Evolutionary conservation across 2,797 vertebrate genomes (phyloP).

Genomic region (Sebastes cheni): DNA sequence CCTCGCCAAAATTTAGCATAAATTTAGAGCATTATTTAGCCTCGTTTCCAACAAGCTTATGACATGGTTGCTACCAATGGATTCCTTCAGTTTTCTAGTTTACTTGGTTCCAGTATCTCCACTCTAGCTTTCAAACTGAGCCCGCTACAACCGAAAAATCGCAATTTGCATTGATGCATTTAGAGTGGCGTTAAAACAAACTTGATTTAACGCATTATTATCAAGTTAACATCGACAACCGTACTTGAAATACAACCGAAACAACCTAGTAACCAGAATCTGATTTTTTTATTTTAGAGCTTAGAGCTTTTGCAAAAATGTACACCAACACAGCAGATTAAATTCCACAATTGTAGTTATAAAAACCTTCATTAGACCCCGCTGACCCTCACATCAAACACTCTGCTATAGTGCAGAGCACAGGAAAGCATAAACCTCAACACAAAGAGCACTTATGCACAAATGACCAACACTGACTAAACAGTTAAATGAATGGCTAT

Average conservation of each 20-base stretch:
- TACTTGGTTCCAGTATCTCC: too few relatives aligned
- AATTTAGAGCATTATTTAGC: too few relatives aligned
- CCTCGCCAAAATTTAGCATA: too few relatives aligned
- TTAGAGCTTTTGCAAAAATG: background rate
- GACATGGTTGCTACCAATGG: too few relatives aligned
- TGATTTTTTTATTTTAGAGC: background rate
- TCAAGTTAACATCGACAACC: too few relatives aligned
- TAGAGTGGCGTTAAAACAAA: too few relatives aligned
- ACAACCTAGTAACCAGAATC: background rate
- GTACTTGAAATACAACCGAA: background rate
- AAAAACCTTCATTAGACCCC: background rate
- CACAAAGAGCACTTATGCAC: background rate
- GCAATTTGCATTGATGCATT: too few relatives aligned
- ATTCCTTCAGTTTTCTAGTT: too few relatives aligned
- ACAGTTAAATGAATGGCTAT: background rate
- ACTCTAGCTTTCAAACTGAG: too few relatives aligned
- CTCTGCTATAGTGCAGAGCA: background rate
- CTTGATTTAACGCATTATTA: too few relatives aligned
- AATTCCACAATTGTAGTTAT: background rate
- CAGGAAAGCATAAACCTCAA: background rate
- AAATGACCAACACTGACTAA: background rate
- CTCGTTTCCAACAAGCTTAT: too few relatives aligned
- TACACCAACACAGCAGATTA: background rate
- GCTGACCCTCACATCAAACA: background rate
- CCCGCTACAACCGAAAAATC: too few relatives aligned